Evolutionary conservation across 2,888 invertebrate species (phyloP).

Genomic region (Formica aserva): DNA sequence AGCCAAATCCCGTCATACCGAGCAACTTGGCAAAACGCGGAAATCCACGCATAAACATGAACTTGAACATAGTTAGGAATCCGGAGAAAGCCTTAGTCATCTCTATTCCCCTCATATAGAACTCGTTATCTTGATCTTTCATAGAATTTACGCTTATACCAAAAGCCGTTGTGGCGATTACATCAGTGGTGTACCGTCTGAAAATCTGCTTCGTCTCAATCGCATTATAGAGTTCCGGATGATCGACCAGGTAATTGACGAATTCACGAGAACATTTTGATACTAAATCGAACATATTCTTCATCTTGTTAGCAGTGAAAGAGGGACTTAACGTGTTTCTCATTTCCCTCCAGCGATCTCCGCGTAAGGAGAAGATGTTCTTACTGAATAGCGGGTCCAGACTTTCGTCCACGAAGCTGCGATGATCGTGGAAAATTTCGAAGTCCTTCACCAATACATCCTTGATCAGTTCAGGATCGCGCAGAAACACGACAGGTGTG

Average conservation of each 20-base stretch:
- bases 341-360: slow-evolving; percentile 81
- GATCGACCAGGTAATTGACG: slow-evolving; percentile 17
- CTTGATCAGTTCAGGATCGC: slow-evolving; percentile 81
- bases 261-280: slow-evolving; percentile 69
- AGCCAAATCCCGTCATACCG: slow-evolving; percentile 13
- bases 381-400: slow-evolving; percentile 79
- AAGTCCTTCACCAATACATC: slow-evolving; percentile 79
- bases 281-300: slow-evolving; percentile 78
- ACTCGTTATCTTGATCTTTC: slow-evolving; percentile 87
- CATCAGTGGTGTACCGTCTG: slow-evolving; percentile 86
- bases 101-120: slow-evolving; percentile 85
- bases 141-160: slow-evolving; percentile 88
- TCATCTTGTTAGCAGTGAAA: slow-evolving; percentile 82
- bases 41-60: slow-evolving; percentile 45
- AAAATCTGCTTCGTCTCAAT: slow-evolving; percentile 7
- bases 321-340: slow-evolving; percentile 78
- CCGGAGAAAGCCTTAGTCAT: slow-evolving; percentile 64
- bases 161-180: slow-evolving; percentile 88
- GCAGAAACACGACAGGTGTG: slow-evolving; percentile 76
- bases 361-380: slow-evolving; percentile 79
- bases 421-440: slow-evolving; percentile 79
- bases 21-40: slow-evolving; percentile 61
- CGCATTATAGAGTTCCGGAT: slow-evolving; percentile 14
- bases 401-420: slow-evolving; percentile 74
- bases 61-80: slow-evolving; percentile 32